Evolutionary conservation across 64 coral and sea anemone genomes (phyloP).

Genomic region (Stichodactyla helianthus): DNA sequence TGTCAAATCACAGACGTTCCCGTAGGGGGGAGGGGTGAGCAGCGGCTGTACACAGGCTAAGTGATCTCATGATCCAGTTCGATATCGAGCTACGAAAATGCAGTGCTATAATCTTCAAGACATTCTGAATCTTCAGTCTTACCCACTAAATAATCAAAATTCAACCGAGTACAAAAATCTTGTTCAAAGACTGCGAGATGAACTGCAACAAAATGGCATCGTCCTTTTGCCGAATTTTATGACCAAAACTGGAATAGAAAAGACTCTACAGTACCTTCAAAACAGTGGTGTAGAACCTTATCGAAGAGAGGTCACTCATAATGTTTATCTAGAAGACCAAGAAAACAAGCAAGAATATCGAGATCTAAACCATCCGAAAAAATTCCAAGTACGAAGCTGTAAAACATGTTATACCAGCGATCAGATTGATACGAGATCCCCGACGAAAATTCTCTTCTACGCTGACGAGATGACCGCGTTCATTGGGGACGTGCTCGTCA

Average conservation of each 20-base stretch:
- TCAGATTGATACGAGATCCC: constrained; percentile 28
- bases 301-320: constrained; percentile 22
- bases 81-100: background rate
- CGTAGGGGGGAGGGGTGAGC: too few species aligned
- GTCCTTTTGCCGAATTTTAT: constrained; percentile 25
- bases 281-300: background rate
- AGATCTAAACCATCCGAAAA: background rate
- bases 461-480: constrained; percentile 32
- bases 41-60: too few species aligned
- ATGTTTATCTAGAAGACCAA: constrained; percentile 37
- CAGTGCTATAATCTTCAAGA: background rate
- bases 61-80: too few species aligned
- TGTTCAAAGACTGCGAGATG: background rate
- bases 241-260: background rate
- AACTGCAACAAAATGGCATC: constrained; percentile 25
- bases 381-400: constrained; percentile 14
- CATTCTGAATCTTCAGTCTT: background rate
- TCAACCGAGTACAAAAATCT: background rate
- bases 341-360: background rate
- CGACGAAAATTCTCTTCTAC: constrained; percentile 17
- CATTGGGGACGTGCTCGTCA: constrained; percentile 8
- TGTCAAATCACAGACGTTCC: too few species aligned
- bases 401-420: constrained; percentile 37
- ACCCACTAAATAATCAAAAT: background rate
- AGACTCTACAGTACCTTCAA: background rate